Evolutionary conservation across 2,113 vertebrate species (phyloP).

Genomic region (Mesocricetus auratus): DNA sequence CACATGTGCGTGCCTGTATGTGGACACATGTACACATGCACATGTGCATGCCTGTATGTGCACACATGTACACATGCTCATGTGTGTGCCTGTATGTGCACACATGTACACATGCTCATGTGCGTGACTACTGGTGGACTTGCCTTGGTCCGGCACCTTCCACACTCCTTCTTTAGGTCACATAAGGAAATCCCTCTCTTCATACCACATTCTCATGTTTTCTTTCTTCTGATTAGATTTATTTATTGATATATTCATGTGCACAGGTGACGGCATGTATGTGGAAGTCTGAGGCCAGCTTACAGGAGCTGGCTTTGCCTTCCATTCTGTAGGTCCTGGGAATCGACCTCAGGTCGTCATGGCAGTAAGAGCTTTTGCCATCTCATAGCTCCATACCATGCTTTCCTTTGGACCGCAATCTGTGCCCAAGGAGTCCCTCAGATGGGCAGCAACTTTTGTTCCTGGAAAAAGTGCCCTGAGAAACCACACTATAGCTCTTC

Average conservation of each 20-base stretch:
- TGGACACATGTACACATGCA: no score
- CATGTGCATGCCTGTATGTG: no score
- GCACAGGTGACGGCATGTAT: background rate
- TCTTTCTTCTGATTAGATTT: background rate
- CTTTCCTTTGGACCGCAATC: background rate
- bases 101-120: background rate
- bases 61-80: no score
- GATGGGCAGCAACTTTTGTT: conserved; percentile 25
- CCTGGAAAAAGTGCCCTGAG: conserved; percentile 54
- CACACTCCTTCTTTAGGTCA: background rate
- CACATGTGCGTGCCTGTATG: no score
- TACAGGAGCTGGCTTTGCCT: background rate
- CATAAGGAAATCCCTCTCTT: background rate
- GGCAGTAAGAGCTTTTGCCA: background rate
- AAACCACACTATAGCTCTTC: background rate
- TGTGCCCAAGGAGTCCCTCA: background rate
- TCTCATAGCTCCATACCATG: background rate
- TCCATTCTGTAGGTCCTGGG: background rate
- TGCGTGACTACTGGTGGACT: background rate
- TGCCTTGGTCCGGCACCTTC: background rate
- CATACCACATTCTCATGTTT: background rate
- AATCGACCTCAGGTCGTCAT: background rate
- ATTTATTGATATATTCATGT: background rate
- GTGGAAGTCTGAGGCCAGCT: background rate
- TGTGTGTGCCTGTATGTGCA: background rate